Conservation (phyloP, 1,140 invertebrate species). For the Drosophila pruinosa region DNA sequence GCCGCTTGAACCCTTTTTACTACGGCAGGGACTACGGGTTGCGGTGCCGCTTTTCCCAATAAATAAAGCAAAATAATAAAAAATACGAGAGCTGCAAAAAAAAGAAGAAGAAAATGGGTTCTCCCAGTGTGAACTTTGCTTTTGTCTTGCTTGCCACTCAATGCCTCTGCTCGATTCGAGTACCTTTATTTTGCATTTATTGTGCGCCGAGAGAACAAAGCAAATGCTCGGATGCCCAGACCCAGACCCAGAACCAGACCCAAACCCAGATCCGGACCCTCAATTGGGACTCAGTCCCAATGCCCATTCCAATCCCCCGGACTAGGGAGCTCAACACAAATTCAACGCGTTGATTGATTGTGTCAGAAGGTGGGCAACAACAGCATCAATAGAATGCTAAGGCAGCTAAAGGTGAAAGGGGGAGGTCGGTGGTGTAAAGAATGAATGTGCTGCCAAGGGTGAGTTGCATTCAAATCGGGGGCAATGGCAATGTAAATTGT, state of each 20-base stretch:
- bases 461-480: slow-evolving; percentile 51
- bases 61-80: slow-evolving; percentile 10
- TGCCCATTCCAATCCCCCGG: not conserved
- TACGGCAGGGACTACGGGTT: not conserved
- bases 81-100: not conserved
- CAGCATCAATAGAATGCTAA: slow-evolving; percentile 2
- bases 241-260: slow-evolving; percentile 11
- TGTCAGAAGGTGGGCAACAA: slow-evolving; percentile 30
- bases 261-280: not conserved
- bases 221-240: slow-evolving; percentile 34
- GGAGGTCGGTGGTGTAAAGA: not conserved
- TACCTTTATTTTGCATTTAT: slow-evolving; percentile 76
- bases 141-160: slow-evolving; percentile 59
- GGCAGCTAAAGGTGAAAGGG: not conserved
- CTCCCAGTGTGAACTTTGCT: slow-evolving; percentile 49
- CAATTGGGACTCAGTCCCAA: not conserved
- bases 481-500: slow-evolving; percentile 77
- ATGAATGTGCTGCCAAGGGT: not conserved
- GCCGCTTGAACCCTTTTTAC: slow-evolving; percentile 54
- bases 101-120: slow-evolving; percentile 33
- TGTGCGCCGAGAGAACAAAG: slow-evolving; percentile 62
- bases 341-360: slow-evolving; percentile 77
- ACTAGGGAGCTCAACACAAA: slow-evolving; percentile 6
- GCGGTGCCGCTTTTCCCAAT: not conserved
- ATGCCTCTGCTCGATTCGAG: slow-evolving; percentile 34